Evolutionary conservation across 2,113 vertebrate genomes (phyloP).

Genomic region (Butastur rufipennis): DNA sequence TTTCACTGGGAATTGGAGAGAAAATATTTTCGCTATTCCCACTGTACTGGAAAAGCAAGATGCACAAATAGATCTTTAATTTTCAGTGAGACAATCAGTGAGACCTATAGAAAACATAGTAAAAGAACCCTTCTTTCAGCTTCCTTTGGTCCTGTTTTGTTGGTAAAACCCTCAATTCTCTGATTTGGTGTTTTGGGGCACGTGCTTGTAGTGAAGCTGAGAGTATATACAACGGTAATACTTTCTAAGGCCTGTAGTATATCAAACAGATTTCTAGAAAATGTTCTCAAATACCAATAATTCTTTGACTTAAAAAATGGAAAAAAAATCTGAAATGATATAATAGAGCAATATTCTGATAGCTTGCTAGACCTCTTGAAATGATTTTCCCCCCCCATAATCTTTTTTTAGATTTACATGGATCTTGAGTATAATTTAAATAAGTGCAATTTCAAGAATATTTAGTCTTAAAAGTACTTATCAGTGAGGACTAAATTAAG

Average conservation of each 20-base stretch:
- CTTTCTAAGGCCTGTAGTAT: neutral
- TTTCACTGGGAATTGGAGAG: neutral
- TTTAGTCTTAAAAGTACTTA: slow-evolving; percentile 38
- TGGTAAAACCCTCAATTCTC: neutral
- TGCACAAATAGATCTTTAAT: neutral
- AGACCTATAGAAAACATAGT: neutral
- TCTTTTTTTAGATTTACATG: neutral
- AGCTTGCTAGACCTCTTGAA: neutral
- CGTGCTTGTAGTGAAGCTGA: neutral
- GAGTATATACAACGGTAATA: neutral
- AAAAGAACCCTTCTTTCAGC: neutral
- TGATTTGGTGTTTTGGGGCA: neutral
- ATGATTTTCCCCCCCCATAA: neutral
- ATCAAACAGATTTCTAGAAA: neutral
- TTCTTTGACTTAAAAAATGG: neutral
- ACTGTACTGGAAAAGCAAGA: neutral
- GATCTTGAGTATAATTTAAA: slow-evolving; percentile 16
- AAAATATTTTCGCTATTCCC: neutral
- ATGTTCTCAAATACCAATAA: neutral
- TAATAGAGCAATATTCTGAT: neutral
- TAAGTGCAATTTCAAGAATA: slow-evolving; percentile 30
- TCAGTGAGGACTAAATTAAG: slow-evolving; percentile 15
- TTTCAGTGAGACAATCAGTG: neutral
- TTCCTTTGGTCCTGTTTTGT: neutral
- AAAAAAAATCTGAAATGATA: neutral